These are phyloP conservation scores for Gymnothorax javanicus DNA, from an alignment of 2,797 vertebrate genomes.

Conservation along the genomic window DNA sequence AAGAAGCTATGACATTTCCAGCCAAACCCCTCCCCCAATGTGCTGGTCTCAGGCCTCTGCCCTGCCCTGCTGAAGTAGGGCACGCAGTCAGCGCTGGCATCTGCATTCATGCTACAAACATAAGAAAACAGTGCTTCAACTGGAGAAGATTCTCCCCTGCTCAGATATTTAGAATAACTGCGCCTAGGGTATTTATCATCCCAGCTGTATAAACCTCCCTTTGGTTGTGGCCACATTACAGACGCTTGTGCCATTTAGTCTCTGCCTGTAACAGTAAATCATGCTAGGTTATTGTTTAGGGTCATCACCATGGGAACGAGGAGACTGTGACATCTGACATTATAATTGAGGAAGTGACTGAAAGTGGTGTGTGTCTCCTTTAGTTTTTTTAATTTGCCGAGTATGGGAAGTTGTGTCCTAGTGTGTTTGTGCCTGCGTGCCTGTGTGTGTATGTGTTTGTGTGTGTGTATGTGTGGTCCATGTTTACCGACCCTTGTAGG, in stretches of 20 bases:
- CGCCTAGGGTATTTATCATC: not conserved
- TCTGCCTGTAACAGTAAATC: not conserved
- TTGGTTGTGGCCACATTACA: not conserved
- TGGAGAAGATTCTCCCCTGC: not conserved
- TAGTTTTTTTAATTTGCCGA: not conserved
- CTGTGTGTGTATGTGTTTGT: not conserved
- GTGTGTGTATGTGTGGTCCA: not conserved
- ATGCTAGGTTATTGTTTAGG: not conserved
- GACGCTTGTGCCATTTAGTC: conserved; percentile 2
- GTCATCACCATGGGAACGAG: not conserved
- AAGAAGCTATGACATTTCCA: not conserved
- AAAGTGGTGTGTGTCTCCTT: not conserved
- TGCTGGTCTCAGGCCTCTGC: not conserved
- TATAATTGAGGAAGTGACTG: not conserved
- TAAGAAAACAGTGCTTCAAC: not conserved
- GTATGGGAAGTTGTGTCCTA: not conserved
- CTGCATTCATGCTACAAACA: not conserved
- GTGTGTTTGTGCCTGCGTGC: not conserved
- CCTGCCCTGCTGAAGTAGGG: not conserved
- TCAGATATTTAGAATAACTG: too few species aligned
- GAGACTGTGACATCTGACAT: not conserved
- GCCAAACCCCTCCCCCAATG: not conserved
- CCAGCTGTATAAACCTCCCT: not conserved
- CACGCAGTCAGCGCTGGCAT: not conserved
- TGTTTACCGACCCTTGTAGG: too few species aligned